Base-by-base conservation (phyloP, 2,888 invertebrate species). In the Dastarcus helophoroides region DNA sequence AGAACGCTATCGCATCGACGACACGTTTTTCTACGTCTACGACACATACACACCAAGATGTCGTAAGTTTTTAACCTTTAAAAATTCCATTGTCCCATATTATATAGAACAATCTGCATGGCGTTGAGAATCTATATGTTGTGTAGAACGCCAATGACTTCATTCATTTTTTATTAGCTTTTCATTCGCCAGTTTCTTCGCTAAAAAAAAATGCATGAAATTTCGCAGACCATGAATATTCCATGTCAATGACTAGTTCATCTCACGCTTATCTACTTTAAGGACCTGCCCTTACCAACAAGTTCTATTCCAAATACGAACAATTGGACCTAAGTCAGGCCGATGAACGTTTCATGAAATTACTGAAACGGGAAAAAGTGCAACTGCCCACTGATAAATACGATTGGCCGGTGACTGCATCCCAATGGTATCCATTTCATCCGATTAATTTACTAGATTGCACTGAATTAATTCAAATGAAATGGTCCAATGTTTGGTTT, bases 261-360 rank as follows among this genome's bases (percentile, higher is more conserved):
- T n/a, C 22, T 11, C 25, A 36, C 14, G 19, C n/a, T 7, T 12
- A 8, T 29, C 14, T 32, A 22, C 17, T 45, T 46, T 32, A 32
- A 56, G 56, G 43, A 29, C 41, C 49, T 3, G 37, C 38, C 11
- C 34, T 55, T n/a, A 51, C 58, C 3, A 41, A 48, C 6, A 60
- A 60, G 41, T 58, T 60, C 40, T 60, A 59, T 38, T 51, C 57
- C 5, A 52, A 46, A 38, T 45, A 53, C 39, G 57, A 60, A 30
- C 40, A 36, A 1, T 29, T 38, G 7, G 42, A 45, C 34, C 36
- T 43, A 8, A 43, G 41, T 4, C 38, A 45, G 14, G 49, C 48
- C 2, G 44, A 54, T 34, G 43, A 42, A 3, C 35, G 40, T 4
- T 32, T 53, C 2, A 40, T 57, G 4, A 35, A 46, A n/a, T 44